Percentiles rank a stretch among this genome's conserved stretches.
phyloP scores from a whole-genome alignment of 2,113 vertebrate species.

The Nyctereutes procyonoides region DNA sequence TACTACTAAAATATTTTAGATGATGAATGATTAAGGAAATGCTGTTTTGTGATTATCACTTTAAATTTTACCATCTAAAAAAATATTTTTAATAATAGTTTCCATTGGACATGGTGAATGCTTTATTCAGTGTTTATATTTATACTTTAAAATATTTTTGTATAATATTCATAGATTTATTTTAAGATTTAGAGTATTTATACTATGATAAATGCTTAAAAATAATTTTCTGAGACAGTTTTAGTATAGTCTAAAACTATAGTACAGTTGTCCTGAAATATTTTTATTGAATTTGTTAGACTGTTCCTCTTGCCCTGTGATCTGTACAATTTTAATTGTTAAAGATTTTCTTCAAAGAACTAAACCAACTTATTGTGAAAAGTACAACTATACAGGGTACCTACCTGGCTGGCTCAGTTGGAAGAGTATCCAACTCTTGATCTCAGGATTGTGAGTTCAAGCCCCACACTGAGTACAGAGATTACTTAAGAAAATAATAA shows the following conservation, averaged over 20 bases:
- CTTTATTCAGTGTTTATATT: constrained; percentile 81
- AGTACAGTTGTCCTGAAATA: constrained; percentile 69
- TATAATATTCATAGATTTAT: constrained; percentile 75
- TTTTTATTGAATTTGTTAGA: constrained; percentile 65
- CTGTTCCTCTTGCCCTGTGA: neutral
- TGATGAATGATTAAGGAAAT: constrained; percentile 49
- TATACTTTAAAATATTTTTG: constrained; percentile 81
- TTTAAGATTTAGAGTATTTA: constrained; percentile 73
- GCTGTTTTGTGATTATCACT: constrained; percentile 17
- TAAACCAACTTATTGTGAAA: neutral
- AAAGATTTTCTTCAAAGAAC: constrained; percentile 53
- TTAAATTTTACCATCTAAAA: constrained; percentile 60
- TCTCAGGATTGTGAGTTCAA: neutral
- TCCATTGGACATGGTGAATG: constrained; percentile 49
- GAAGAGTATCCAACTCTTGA: neutral
- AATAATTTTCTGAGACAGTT: constrained; percentile 81
- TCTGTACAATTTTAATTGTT: constrained; percentile 34
- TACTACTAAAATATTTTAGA: constrained; percentile 53
- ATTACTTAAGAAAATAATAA: neutral
- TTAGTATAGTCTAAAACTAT: constrained; percentile 49
- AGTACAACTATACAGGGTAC: neutral
- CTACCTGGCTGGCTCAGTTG: neutral
- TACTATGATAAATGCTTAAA: constrained; percentile 78
- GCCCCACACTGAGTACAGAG: neutral
- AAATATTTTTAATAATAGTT: constrained; percentile 70